These are phyloP conservation scores for Lasioglossum baleicum DNA, from an alignment of 1,140 invertebrate species.

Conservation along the genomic window DNA sequence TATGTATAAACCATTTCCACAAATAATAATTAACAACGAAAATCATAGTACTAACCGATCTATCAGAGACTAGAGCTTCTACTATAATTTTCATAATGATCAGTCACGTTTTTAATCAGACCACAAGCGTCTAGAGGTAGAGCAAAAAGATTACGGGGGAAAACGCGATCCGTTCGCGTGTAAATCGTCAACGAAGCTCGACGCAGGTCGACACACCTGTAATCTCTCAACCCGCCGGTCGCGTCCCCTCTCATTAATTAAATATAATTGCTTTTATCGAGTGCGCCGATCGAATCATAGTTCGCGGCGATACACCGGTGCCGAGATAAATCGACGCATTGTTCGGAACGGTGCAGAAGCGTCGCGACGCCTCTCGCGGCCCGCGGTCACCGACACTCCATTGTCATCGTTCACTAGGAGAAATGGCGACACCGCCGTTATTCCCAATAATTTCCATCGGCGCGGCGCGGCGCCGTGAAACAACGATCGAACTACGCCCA, in stretches of 20 bases:
- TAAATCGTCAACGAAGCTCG: not conserved
- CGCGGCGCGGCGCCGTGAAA: slow-evolving; percentile 13
- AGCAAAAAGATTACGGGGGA: too few relatives aligned
- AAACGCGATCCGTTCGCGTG: not conserved
- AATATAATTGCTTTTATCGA: slow-evolving; percentile 53
- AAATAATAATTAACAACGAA: too few relatives aligned
- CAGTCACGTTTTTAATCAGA: too few relatives aligned
- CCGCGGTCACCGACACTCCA: not conserved
- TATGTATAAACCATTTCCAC: too few relatives aligned
- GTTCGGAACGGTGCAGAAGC: not conserved
- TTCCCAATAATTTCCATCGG: slow-evolving; percentile 36
- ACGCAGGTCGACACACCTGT: slow-evolving; percentile 11
- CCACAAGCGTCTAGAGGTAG: too few relatives aligned
- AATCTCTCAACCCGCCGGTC: not conserved
- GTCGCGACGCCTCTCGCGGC: not conserved
- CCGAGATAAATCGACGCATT: slow-evolving; percentile 38
- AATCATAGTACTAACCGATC: too few relatives aligned
- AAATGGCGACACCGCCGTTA: slow-evolving; percentile 4
- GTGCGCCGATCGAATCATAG: slow-evolving; percentile 16
- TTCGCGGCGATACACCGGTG: not conserved
- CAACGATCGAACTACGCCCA: slow-evolving; percentile 5
- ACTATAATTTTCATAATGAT: too few relatives aligned
- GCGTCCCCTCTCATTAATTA: slow-evolving; percentile 49
- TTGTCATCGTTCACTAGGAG: slow-evolving; percentile 17
- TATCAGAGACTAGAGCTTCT: too few relatives aligned